A percentile compares a stretch with the other conserved stretches of the same genome.
Conservation (phyloP, 37 sponge, comb jelly and placozoan species). For the Bolinopsis microptera region DNA sequence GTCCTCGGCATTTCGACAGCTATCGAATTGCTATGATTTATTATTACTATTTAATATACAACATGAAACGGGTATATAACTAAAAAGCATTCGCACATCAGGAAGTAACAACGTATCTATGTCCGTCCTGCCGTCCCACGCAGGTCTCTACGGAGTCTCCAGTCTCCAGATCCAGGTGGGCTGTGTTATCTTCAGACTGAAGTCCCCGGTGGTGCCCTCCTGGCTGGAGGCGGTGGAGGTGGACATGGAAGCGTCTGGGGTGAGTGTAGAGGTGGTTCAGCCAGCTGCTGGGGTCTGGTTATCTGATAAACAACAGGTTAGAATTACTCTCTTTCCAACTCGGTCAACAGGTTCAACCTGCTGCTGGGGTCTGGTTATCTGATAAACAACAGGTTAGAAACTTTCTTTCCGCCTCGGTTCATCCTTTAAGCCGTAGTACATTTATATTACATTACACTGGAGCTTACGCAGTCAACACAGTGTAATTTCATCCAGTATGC, state of each 20-base stretch:
- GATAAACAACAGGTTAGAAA: constrained; percentile 11
- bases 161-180: constrained; percentile 14
- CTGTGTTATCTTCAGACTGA: not conserved
- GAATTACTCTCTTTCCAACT: no score
- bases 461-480: no score
- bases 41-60: not conserved
- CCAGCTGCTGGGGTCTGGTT: not conserved
- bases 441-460: no score
- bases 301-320: not conserved
- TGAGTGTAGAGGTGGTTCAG: not conserved
- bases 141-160: constrained; percentile 4
- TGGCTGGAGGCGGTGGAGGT: not conserved
- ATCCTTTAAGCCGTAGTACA: no score
- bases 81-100: no score
- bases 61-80: not conserved
- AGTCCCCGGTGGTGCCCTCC: not conserved
- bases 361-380: not conserved
- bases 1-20: no score
- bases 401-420: no score
- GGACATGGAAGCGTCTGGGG: constrained; percentile 4
- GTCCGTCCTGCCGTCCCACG: not conserved
- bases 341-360: not conserved
- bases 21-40: no score
- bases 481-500: no score
- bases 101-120: not conserved